These are phyloP conservation scores for Zootoca vivipara DNA, from an alignment of 2,113 vertebrate genomes.

Conservation along the genomic window DNA sequence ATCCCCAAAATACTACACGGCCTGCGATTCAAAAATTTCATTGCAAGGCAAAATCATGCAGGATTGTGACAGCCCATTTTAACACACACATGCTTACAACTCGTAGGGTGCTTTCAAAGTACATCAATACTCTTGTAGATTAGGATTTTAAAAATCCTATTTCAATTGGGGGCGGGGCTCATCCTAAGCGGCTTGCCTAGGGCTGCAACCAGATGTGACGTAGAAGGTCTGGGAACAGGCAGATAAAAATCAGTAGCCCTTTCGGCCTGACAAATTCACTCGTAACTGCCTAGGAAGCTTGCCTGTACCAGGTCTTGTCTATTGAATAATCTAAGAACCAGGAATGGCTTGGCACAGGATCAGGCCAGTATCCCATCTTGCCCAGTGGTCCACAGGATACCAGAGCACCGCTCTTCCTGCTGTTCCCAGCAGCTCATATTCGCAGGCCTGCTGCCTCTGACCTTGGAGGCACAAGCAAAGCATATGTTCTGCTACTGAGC, in stretches of 20 bases:
- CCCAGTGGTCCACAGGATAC: no score
- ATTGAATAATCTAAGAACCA: no score
- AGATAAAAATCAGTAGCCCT: neutral
- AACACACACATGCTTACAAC: neutral
- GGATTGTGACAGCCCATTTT: no score
- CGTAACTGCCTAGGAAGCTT: neutral
- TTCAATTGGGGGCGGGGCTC: neutral
- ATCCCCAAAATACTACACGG: neutral
- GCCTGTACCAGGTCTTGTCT: neutral
- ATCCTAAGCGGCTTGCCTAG: neutral
- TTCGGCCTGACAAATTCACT: neutral
- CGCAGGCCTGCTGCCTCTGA: neutral
- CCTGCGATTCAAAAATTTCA: no score
- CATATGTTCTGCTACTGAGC: no score
- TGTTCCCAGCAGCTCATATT: no score
- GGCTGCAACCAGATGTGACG: neutral
- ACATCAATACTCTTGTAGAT: neutral
- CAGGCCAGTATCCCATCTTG: no score
- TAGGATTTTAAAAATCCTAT: neutral
- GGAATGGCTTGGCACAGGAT: no score
- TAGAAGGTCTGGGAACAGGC: neutral
- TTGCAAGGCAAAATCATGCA: neutral
- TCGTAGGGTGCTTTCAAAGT: no score
- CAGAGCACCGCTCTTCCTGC: no score
- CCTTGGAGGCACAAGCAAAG: neutral